Evolutionary conservation across 2,797 vertebrate genomes (phyloP).

Genomic region (Mormyrops boulengeri): DNA sequence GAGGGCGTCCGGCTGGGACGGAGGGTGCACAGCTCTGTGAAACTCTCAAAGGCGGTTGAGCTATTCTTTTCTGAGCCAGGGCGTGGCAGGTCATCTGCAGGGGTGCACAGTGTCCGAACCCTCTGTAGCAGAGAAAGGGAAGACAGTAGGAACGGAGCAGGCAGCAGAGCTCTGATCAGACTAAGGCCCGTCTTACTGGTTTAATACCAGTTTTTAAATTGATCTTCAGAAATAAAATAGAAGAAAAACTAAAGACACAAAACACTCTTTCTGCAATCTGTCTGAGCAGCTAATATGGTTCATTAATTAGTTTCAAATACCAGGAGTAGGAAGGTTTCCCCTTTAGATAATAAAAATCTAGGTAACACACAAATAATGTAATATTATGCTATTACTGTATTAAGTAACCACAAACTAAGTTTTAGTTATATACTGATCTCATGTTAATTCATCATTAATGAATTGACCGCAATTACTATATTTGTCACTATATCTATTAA

Average conservation of each 20-base stretch:
- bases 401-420: background rate
- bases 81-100: constrained; percentile 47
- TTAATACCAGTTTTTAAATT: background rate
- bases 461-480: background rate
- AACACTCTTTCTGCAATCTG: background rate
- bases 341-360: background rate
- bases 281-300: background rate
- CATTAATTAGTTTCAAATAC: background rate
- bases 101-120: constrained; percentile 52
- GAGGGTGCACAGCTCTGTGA: constrained; percentile 53
- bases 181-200: background rate
- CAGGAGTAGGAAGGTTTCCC: background rate
- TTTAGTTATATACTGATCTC: background rate
- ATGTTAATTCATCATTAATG: background rate
- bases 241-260: background rate
- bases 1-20: constrained; percentile 25
- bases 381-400: background rate
- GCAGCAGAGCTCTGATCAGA: background rate
- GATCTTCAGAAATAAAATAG: background rate
- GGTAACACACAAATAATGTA: background rate
- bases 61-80: constrained; percentile 30
- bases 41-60: constrained; percentile 53
- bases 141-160: background rate
- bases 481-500: background rate
- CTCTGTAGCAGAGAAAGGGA: constrained; percentile 43